These are phyloP conservation scores for Pseudomyrmex cubaensis DNA, from an alignment of 1,140 invertebrate species.

Conservation along the genomic window DNA sequence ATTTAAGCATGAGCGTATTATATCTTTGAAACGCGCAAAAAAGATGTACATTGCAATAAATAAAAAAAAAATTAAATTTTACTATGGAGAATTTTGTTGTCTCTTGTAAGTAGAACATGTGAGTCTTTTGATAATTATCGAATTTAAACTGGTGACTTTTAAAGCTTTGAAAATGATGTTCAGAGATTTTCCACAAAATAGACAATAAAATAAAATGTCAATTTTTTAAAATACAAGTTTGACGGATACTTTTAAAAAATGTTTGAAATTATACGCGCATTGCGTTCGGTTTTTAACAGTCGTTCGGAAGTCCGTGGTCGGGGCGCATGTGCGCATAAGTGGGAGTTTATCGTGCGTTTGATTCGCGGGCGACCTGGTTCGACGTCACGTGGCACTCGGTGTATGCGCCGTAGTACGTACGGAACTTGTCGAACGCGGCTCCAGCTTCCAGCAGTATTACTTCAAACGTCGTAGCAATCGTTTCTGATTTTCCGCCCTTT, in stretches of 20 bases:
- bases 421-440: conserved; percentile 1
- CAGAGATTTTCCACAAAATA: too few species aligned
- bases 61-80: conserved; percentile 21
- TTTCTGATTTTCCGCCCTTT: not conserved
- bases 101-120: not conserved
- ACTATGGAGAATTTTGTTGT: not conserved
- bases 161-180: not conserved
- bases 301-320: not conserved
- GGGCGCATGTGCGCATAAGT: conserved; percentile 4
- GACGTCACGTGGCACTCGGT: conserved; percentile 27
- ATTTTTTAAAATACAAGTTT: too few species aligned
- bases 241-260: too few species aligned
- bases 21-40: conserved; percentile 42
- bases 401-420: not conserved
- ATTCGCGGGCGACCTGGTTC: not conserved
- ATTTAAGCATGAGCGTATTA: conserved; percentile 59
- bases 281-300: not conserved
- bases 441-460: conserved; percentile 41
- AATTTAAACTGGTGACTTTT: not conserved
- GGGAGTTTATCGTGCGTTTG: not conserved
- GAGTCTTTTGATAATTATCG: not conserved
- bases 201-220: too few species aligned
- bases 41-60: conserved; percentile 52
- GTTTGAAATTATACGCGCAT: too few species aligned
- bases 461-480: conserved; percentile 26